These are phyloP conservation scores for Pongo abelii DNA, from an alignment of 2,113 vertebrate species.

Conservation along the genomic window DNA sequence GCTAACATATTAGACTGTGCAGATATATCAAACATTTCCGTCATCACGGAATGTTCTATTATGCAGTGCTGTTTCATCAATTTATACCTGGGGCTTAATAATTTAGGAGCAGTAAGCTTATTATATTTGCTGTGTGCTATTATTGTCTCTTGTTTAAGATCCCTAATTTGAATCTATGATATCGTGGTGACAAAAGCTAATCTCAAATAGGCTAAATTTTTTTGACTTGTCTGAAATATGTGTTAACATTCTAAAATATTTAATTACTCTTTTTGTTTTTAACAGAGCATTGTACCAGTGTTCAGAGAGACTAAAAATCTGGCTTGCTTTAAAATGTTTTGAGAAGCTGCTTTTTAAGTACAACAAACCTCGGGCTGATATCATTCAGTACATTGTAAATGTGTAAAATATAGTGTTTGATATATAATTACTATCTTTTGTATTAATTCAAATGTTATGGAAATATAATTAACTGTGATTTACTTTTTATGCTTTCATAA, in stretches of 20 bases:
- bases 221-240: background rate
- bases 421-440: background rate
- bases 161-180: background rate
- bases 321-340: background rate
- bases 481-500: background rate
- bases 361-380: background rate
- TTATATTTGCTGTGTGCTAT: background rate
- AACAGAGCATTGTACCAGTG: background rate
- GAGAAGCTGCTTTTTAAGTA: background rate
- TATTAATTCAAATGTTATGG: background rate
- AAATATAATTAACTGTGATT: background rate
- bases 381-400: background rate
- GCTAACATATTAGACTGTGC: background rate
- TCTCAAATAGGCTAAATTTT: background rate
- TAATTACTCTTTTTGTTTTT: background rate
- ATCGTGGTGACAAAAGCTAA: background rate
- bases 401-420: background rate
- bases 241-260: background rate
- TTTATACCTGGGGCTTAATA: background rate
- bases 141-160: background rate
- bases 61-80: background rate
- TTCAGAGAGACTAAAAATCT: background rate
- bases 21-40: background rate
- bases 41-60: background rate
- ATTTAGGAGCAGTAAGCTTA: background rate